phyloP scores from a whole-genome alignment of 2,113 vertebrate species.

The Centrocercus urophasianus region DNA sequence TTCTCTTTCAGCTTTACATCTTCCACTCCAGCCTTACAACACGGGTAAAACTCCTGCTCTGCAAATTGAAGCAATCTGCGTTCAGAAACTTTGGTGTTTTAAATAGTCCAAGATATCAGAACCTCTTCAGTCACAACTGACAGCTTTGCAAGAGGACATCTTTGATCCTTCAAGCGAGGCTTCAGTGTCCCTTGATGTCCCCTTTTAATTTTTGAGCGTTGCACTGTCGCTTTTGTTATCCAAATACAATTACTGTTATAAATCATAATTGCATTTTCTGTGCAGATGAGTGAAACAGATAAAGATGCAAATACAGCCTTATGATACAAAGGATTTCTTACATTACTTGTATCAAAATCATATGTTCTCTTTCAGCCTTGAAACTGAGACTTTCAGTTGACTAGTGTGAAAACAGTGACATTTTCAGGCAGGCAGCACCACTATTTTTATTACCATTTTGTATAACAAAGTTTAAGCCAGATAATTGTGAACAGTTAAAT shows the following conservation, averaged over 20 bases:
- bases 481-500: not conserved
- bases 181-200: conserved; percentile 7
- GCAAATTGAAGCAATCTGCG: conserved; percentile 59
- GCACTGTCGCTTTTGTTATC: not conserved
- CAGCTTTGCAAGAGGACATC: conserved; percentile 54
- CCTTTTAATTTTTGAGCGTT: not conserved
- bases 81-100: conserved; percentile 57
- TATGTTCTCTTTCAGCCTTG: not conserved
- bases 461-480: not conserved
- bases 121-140: conserved; percentile 53
- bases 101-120: conserved; percentile 68
- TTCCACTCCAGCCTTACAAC: conserved; percentile 73
- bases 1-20: conserved; percentile 74
- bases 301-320: not conserved
- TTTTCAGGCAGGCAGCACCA: not conserved
- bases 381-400: not conserved
- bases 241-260: not conserved
- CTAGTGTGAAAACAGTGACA: not conserved
- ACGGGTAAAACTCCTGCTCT: conserved; percentile 65
- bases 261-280: not conserved
- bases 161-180: conserved; percentile 48
- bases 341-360: not conserved
- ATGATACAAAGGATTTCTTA: not conserved
- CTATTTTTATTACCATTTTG: not conserved
- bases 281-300: not conserved